Evolutionary conservation across 2,113 vertebrate species (phyloP).

Genomic region (Passerina amoena): DNA sequence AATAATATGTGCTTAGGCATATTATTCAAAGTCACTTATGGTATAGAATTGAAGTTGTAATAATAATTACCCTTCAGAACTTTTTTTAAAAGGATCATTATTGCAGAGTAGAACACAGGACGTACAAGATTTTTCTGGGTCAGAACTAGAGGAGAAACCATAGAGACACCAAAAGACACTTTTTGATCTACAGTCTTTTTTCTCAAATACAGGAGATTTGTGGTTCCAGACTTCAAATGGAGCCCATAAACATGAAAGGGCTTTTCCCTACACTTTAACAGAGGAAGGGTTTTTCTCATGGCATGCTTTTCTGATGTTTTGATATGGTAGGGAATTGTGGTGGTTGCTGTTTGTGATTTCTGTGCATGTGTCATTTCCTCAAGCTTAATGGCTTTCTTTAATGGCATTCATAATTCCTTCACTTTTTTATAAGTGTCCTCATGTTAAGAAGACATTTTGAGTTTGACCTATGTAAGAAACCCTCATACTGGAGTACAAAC

Average conservation of each 20-base stretch:
- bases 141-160: not conserved
- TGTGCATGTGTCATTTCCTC: not conserved
- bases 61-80: not conserved
- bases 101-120: not conserved
- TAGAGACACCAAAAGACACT: not conserved
- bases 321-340: not conserved
- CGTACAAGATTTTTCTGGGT: not conserved
- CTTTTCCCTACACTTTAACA: not conserved
- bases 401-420: not conserved
- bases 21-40: not conserved
- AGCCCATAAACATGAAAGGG: conserved; percentile 15
- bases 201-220: not conserved
- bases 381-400: conserved; percentile 1
- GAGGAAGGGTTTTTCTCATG: not conserved
- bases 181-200: not conserved
- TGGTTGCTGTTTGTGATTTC: not conserved
- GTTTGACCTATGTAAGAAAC: not conserved
- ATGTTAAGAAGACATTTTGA: not conserved
- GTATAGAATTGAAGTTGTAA: not conserved
- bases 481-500: not conserved
- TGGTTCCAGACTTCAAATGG: not conserved
- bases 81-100: not conserved
- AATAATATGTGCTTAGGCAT: not conserved
- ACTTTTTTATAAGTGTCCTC: not conserved
- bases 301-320: not conserved